These are phyloP conservation scores for Psix sp. DNA, from an alignment of 1,140 invertebrate genomes.

Conservation along the genomic window DNA sequence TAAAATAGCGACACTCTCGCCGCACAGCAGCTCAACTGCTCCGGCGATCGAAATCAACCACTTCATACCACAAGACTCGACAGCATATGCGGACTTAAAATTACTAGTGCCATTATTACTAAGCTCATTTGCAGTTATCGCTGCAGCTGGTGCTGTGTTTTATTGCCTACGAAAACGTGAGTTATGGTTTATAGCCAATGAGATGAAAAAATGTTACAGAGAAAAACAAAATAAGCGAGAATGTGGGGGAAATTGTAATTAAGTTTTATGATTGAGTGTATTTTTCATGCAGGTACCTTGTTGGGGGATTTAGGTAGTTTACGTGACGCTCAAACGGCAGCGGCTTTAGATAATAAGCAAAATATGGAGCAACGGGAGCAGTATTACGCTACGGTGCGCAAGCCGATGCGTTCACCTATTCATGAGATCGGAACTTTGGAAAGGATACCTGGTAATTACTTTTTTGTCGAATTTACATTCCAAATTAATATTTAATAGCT, in stretches of 20 bases:
- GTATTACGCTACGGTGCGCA: conserved; percentile 79
- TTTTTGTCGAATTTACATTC: conserved; percentile 24
- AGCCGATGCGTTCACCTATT: conserved; percentile 76
- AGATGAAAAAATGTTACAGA: conserved; percentile 11
- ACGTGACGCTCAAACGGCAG: conserved; percentile 74
- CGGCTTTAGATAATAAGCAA: conserved; percentile 78
- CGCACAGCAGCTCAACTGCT: conserved; percentile 80
- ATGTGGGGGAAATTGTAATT: too few relatives aligned
- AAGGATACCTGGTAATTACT: conserved; percentile 76
- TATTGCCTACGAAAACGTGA: conserved; percentile 76
- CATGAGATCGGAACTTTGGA: conserved; percentile 76
- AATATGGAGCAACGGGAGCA: conserved; percentile 79
- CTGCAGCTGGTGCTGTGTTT: conserved; percentile 73
- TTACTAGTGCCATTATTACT: conserved; percentile 73
- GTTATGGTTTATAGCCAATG: conserved; percentile 37
- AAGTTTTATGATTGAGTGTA: conserved; percentile 26
- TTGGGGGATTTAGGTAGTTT: conserved; percentile 74
- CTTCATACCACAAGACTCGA: conserved; percentile 72
- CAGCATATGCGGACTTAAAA: conserved; percentile 73
- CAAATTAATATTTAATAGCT: conserved; percentile 1
- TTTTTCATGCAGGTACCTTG: conserved; percentile 69
- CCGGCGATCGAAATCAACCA: conserved; percentile 73
- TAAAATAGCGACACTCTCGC: conserved; percentile 88
- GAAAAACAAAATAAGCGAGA: too few relatives aligned
- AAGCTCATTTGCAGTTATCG: conserved; percentile 73